phyloP scores from a whole-genome alignment of 2,888 invertebrate genomes.

The Brachynemurus nebulosus region DNA sequence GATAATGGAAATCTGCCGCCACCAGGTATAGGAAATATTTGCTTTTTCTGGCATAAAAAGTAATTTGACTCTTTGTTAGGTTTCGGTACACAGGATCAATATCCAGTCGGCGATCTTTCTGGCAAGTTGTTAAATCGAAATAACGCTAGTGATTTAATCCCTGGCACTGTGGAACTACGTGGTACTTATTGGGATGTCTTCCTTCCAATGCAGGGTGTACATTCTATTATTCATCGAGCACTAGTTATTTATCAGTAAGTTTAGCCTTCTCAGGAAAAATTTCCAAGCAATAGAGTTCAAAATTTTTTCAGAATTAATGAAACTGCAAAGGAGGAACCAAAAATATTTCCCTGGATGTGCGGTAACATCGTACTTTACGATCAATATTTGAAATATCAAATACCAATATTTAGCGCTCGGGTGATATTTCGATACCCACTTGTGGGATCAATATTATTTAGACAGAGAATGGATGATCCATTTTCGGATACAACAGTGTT shows the following conservation, averaged over 20 bases:
- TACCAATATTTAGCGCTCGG: conserved; percentile 61
- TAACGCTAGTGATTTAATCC: conserved; percentile 50
- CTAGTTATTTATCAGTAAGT: conserved; percentile 59
- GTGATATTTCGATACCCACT: conserved; percentile 77
- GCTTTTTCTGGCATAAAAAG: neutral
- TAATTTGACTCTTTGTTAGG: conserved; percentile 31
- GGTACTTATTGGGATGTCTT: conserved; percentile 73
- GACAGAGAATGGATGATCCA: conserved; percentile 66
- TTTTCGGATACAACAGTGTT: conserved; percentile 76
- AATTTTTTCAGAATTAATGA: conserved; percentile 33
- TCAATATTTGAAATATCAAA: conserved; percentile 49
- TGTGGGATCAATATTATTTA: conserved; percentile 68
- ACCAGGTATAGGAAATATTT: conserved; percentile 35
- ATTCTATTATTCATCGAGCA: conserved; percentile 69
- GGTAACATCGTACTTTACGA: conserved; percentile 50
- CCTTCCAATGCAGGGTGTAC: conserved; percentile 64
- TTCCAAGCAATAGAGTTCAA: too few species aligned
- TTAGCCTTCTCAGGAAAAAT: neutral
- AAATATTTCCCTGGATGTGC: conserved; percentile 44
- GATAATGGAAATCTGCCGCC: conserved; percentile 46
- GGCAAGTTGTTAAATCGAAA: conserved; percentile 70
- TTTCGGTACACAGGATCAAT: conserved; percentile 76
- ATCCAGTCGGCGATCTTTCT: conserved; percentile 77
- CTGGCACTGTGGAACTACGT: conserved; percentile 57
- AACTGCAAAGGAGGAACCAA: conserved; percentile 30